These are phyloP conservation scores for Chymomyza costata DNA, from an alignment of 1,140 invertebrate species.

Conservation along the genomic window DNA sequence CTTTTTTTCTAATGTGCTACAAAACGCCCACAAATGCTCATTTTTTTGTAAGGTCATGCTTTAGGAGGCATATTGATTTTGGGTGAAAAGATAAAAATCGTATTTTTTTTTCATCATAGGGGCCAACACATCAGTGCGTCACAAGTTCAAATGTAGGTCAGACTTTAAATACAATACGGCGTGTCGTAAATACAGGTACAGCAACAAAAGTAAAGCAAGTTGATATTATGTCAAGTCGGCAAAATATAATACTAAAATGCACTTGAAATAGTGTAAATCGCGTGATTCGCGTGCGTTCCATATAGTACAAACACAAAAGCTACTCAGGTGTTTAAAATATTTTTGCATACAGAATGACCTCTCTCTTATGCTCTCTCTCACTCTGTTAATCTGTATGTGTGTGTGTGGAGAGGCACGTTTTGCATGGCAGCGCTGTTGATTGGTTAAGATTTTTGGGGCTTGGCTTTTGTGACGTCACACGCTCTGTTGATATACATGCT, in stretches of 20 bases:
- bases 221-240: conserved; percentile 49
- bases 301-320: no score
- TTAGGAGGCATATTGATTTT: conserved; percentile 62
- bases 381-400: conserved; percentile 3
- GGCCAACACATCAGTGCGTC: no score
- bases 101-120: conserved; percentile 35
- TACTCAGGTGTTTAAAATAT: conserved; percentile 12
- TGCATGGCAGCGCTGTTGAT: conserved; percentile 29
- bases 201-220: no score
- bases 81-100: conserved; percentile 3
- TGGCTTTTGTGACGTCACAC: conserved; percentile 63
- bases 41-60: no score
- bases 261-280: conserved; percentile 55
- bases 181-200: conserved; percentile 20
- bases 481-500: conserved; percentile 16
- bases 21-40: no score
- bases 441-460: conserved; percentile 63
- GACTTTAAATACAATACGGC: conserved; percentile 9
- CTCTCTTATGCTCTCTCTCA: no score
- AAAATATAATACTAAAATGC: conserved; percentile 39
- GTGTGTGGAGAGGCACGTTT: conserved; percentile 45
- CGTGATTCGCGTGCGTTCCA: conserved; percentile 52
- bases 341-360: conserved; percentile 1
- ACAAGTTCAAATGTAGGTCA: conserved; percentile 70
- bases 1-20: no score